Percentiles rank a stretch among this genome's conserved stretches.
phyloP scores from a whole-genome alignment of 2,797 vertebrate species.

The Galago senegalensis region DNA sequence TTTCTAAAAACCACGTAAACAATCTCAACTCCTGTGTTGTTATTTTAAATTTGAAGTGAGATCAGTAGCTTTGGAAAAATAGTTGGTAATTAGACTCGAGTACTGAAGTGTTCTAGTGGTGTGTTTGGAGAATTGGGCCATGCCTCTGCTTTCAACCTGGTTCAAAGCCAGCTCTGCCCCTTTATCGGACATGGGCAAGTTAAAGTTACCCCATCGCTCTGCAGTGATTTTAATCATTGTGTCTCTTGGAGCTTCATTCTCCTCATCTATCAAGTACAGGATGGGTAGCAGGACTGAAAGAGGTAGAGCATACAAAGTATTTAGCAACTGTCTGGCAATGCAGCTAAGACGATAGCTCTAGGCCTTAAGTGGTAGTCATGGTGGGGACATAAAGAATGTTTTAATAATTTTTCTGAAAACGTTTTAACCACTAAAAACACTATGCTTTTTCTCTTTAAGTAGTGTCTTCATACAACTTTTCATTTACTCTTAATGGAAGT shows the following conservation, averaged over 20 bases:
- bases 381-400: not conserved
- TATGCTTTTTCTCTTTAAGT: not conserved
- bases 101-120: not conserved
- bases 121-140: not conserved
- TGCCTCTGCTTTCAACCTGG: not conserved
- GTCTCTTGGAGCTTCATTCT: not conserved
- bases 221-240: not conserved
- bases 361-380: not conserved
- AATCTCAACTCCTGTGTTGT: constrained; percentile 16
- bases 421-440: not conserved
- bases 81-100: not conserved
- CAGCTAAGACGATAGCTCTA: not conserved
- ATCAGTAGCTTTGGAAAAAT: constrained; percentile 6
- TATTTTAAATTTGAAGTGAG: constrained; percentile 57
- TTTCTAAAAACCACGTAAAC: constrained; percentile 61
- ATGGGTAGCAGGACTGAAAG: not conserved
- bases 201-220: not conserved
- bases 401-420: not conserved
- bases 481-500: not conserved
- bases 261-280: not conserved
- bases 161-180: not conserved
- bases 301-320: not conserved
- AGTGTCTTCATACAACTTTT: not conserved
- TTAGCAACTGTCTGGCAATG: not conserved
- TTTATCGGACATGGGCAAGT: not conserved